These are phyloP conservation scores for Seriola aureovittata DNA, from an alignment of 2,113 vertebrate species.

Conservation along the genomic window DNA sequence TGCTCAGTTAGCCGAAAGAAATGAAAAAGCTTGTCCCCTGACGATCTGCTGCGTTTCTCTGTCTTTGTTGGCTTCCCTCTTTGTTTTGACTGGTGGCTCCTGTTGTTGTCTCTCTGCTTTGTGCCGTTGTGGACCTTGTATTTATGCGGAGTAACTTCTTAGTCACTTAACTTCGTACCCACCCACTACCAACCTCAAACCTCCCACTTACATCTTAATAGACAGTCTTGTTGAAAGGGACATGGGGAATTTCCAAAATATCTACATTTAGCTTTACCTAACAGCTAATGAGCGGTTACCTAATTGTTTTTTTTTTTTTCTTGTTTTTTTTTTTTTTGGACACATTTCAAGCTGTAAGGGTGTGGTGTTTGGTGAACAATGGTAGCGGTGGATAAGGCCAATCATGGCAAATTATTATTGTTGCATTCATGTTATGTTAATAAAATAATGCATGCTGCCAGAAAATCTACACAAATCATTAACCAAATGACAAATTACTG, in stretches of 20 bases:
- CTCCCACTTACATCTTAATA: conserved; percentile 65
- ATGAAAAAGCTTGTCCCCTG: conserved; percentile 22
- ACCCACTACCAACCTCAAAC: conserved; percentile 66
- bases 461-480: background rate
- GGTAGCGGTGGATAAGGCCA: conserved; percentile 13
- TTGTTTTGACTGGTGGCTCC: conserved; percentile 58
- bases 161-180: conserved; percentile 74
- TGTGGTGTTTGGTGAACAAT: background rate
- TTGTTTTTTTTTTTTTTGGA: conserved; percentile 26
- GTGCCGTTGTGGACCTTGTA: conserved; percentile 64
- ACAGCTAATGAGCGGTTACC: conserved; percentile 26
- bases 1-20: conserved; percentile 4
- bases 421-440: background rate
- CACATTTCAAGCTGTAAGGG: background rate
- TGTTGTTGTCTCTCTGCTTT: conserved; percentile 48
- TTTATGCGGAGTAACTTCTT: conserved; percentile 75
- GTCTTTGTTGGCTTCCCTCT: conserved; percentile 32
- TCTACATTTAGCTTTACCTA: conserved; percentile 65
- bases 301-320: conserved; percentile 32
- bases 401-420: conserved; percentile 6
- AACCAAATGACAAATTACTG: conserved; percentile 5
- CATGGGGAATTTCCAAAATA: conserved; percentile 77
- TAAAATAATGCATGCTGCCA: background rate
- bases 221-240: conserved; percentile 18
- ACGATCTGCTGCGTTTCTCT: conserved; percentile 21